Conservation (phyloP, 2,797 vertebrate species). For the Mormyrus hasselquistii region DNA sequence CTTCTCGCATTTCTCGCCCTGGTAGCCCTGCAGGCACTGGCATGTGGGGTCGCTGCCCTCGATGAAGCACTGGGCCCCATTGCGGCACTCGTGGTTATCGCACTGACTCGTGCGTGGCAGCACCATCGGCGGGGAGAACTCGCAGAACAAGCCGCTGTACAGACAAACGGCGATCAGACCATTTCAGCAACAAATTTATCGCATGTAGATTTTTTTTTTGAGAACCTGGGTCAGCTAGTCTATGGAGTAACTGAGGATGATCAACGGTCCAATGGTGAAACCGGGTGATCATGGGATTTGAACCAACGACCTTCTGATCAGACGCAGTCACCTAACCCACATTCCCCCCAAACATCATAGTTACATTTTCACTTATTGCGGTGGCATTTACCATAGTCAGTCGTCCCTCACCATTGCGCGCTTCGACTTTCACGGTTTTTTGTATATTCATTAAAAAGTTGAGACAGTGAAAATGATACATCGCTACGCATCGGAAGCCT, state of each 20-base stretch:
- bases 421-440: too few species aligned
- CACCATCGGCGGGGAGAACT: slow-evolving; percentile 90
- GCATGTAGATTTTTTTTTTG: neutral
- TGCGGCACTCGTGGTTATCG: slow-evolving; percentile 89
- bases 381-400: neutral
- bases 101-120: slow-evolving; percentile 93
- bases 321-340: neutral
- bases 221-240: neutral
- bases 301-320: neutral
- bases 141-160: slow-evolving; percentile 86
- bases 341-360: neutral
- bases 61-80: slow-evolving; percentile 86
- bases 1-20: slow-evolving; percentile 85
- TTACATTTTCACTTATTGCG: neutral
- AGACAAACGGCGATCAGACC: neutral
- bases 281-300: neutral
- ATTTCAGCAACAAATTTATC: neutral
- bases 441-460: too few species aligned
- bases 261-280: neutral
- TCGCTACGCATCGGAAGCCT: too few species aligned
- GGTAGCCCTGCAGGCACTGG: slow-evolving; percentile 87
- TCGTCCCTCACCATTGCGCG: too few species aligned
- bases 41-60: slow-evolving; percentile 77
- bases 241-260: neutral
- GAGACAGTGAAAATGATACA: too few species aligned